Evolutionary conservation across 2,797 vertebrate genomes (phyloP).

Genomic region (Zenarchopterus dispar): DNA sequence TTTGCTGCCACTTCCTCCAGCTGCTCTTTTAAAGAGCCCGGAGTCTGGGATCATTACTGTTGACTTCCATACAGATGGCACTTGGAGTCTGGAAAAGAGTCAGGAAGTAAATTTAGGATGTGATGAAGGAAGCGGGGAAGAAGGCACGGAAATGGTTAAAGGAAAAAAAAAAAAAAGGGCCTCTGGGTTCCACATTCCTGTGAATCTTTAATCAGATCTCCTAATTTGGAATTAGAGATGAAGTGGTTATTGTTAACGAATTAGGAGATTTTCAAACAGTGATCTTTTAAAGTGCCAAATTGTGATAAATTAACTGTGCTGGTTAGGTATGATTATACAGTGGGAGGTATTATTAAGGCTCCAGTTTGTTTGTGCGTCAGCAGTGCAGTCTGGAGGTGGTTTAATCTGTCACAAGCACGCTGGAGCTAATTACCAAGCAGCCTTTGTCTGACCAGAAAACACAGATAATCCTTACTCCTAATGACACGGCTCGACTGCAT

Average conservation of each 20-base stretch:
- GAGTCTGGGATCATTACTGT: conserved; percentile 35
- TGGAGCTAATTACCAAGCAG: conserved; percentile 60
- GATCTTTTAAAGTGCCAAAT: conserved; percentile 1
- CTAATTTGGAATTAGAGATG: conserved; percentile 18
- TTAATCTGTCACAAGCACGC: conserved; percentile 64
- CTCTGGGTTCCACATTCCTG: conserved; percentile 45
- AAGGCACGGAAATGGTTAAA: conserved; percentile 3
- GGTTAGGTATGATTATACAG: conserved; percentile 41
- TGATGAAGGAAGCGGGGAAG: conserved; percentile 61
- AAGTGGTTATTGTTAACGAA: conserved; percentile 30
- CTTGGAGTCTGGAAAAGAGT: conserved; percentile 46
- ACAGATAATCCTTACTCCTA: conserved; percentile 42
- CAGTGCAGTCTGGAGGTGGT: conserved; percentile 58
- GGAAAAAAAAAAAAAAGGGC: conserved; percentile 5
- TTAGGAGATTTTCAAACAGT: conserved; percentile 37
- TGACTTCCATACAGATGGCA: conserved; percentile 29
- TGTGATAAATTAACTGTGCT: conserved; percentile 27
- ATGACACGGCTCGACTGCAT: conserved; percentile 19
- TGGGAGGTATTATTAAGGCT: conserved; percentile 42
- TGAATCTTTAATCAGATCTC: conserved; percentile 21
- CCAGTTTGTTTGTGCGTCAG: conserved; percentile 57
- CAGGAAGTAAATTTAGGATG: conserved; percentile 64
- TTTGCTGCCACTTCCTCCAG: conserved; percentile 74
- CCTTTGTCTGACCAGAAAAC: conserved; percentile 60
- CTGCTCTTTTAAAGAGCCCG: conserved; percentile 55